Conservation (phyloP, 2,113 vertebrate genomes). For the Urocolius indicus region DNA sequence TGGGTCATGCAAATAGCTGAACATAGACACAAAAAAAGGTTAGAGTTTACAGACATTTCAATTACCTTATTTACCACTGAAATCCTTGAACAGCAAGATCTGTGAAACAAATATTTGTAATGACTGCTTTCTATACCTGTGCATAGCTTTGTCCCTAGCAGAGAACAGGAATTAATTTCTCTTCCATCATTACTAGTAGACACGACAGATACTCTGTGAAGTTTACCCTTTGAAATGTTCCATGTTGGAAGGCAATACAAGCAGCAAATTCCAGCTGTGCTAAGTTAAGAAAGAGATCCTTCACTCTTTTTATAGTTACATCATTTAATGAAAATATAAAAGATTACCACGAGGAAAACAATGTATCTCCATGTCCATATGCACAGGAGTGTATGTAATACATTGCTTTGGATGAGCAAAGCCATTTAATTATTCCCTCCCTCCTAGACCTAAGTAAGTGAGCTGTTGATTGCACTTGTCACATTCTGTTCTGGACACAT, state of each 20-base stretch:
- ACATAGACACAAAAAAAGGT: neutral
- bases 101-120: neutral
- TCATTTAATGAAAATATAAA: neutral
- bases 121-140: neutral
- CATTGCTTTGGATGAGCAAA: neutral
- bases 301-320: neutral
- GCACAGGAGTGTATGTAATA: neutral
- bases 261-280: neutral
- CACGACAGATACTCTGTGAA: fast-evolving
- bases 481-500: neutral
- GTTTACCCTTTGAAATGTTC: neutral
- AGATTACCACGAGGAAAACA: neutral
- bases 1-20: neutral
- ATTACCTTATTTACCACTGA: neutral
- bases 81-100: neutral
- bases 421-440: neutral
- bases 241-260: neutral
- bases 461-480: neutral
- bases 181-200: neutral
- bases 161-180: neutral
- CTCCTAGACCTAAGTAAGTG: neutral
- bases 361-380: neutral
- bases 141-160: neutral
- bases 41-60: neutral
- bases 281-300: neutral